Conservation (phyloP, 2,113 vertebrate genomes). For the Orcinus orca region DNA sequence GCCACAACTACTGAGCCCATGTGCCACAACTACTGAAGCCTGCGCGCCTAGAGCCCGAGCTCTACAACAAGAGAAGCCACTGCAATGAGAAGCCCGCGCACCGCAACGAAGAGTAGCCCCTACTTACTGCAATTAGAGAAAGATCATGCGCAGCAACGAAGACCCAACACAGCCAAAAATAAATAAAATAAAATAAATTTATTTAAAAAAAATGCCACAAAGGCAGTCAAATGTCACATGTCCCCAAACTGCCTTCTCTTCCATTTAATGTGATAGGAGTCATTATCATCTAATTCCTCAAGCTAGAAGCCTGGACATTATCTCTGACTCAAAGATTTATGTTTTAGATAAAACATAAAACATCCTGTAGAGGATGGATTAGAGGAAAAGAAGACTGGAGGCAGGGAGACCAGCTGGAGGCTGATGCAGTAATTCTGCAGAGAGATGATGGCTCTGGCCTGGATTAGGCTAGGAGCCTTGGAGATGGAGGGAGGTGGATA, state of each 20-base stretch:
- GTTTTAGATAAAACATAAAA: conserved; percentile 66
- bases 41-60: too few species aligned
- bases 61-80: too few species aligned
- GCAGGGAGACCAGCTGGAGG: conserved; percentile 66
- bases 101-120: too few species aligned
- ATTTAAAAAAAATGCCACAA: conserved; percentile 22
- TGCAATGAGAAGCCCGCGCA: too few species aligned
- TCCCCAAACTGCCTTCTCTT: conserved; percentile 58
- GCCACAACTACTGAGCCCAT: too few species aligned
- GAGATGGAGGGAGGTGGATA: background rate
- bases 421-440: background rate
- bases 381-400: conserved; percentile 47
- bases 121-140: too few species aligned
- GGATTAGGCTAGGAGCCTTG: background rate
- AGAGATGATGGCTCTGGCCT: background rate
- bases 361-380: conserved; percentile 36
- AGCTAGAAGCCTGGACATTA: conserved; percentile 68
- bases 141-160: too few species aligned
- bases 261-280: conserved; percentile 67
- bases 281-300: conserved; percentile 74
- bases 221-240: conserved; percentile 73
- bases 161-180: too few species aligned
- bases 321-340: conserved; percentile 68
- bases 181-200: too few species aligned
- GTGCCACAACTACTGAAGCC: too few species aligned